phyloP scores from a whole-genome alignment of 92 coral and sea anemone species.

The Pocillopora grandis region DNA sequence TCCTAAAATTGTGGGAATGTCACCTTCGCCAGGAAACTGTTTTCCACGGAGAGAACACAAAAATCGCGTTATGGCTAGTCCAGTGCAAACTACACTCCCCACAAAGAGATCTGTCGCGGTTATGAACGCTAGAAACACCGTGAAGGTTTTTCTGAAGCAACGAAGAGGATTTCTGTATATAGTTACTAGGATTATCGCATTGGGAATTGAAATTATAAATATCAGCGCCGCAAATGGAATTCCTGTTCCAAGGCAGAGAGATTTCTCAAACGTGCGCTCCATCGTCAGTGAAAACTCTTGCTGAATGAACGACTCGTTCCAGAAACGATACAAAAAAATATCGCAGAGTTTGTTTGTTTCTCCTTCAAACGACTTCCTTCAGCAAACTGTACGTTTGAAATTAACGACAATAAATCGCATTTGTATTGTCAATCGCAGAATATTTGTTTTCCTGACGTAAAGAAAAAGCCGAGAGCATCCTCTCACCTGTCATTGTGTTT shows the following conservation, averaged over 20 bases:
- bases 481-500: too few relatives aligned
- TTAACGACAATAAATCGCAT: too few relatives aligned
- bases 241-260: constrained; percentile 11
- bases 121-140: constrained; percentile 4
- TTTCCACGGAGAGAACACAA: not conserved
- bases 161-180: constrained; percentile 11
- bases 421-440: too few relatives aligned
- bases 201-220: not conserved
- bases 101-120: constrained; percentile 1
- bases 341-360: too few relatives aligned
- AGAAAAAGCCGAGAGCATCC: too few relatives aligned
- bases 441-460: too few relatives aligned
- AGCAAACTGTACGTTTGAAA: too few relatives aligned
- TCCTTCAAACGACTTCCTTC: too few relatives aligned
- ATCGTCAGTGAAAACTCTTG: not conserved
- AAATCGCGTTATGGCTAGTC: constrained; percentile 7
- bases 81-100: constrained; percentile 9
- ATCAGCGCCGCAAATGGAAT: not conserved
- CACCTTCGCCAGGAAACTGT: not conserved
- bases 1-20: not conserved
- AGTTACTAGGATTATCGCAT: not conserved
- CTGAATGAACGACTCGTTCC: too few relatives aligned
- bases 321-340: too few relatives aligned
- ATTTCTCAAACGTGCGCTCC: constrained; percentile 1
- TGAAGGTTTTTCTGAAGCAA: not conserved